phyloP scores from a whole-genome alignment of 2,888 invertebrate species.

The Caenorhabditis uteleia region DNA sequence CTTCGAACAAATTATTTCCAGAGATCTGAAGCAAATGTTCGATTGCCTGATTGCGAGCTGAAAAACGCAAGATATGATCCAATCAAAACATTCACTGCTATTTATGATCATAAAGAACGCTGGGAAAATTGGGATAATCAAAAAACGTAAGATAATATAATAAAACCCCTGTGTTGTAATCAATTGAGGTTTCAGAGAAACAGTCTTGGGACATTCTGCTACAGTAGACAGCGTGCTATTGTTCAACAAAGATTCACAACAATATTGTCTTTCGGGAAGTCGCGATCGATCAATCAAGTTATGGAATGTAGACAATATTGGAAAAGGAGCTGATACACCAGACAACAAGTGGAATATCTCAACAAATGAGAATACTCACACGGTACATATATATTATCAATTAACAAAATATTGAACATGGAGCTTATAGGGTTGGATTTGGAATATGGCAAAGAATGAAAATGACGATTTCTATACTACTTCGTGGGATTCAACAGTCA shows the following conservation, averaged over 20 bases:
- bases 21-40: slow-evolving; percentile 13
- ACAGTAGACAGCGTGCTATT: slow-evolving; percentile 44
- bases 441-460: slow-evolving; percentile 23
- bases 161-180: neutral
- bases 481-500: slow-evolving; percentile 36
- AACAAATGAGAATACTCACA: slow-evolving; percentile 16
- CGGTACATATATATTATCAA: neutral
- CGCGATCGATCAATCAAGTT: slow-evolving; percentile 41
- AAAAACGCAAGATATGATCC: slow-evolving; percentile 13
- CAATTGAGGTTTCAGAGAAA: slow-evolving; percentile 3
- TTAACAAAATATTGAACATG: slow-evolving; percentile 4
- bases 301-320: slow-evolving; percentile 37
- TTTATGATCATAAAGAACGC: slow-evolving; percentile 9
- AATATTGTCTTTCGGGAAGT: slow-evolving; percentile 42
- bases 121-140: slow-evolving; percentile 31
- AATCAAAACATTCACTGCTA: slow-evolving; percentile 8
- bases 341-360: slow-evolving; percentile 29
- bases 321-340: neutral
- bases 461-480: slow-evolving; percentile 16
- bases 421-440: slow-evolving; percentile 41
- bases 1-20: slow-evolving; percentile 8
- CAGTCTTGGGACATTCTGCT: slow-evolving; percentile 27
- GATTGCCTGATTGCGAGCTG: slow-evolving; percentile 11
- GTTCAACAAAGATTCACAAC: slow-evolving; percentile 17
- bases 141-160: slow-evolving; percentile 1